Base-by-base conservation (phyloP, 2,113 vertebrate genomes). In the Tragelaphus strepsiceros region DNA sequence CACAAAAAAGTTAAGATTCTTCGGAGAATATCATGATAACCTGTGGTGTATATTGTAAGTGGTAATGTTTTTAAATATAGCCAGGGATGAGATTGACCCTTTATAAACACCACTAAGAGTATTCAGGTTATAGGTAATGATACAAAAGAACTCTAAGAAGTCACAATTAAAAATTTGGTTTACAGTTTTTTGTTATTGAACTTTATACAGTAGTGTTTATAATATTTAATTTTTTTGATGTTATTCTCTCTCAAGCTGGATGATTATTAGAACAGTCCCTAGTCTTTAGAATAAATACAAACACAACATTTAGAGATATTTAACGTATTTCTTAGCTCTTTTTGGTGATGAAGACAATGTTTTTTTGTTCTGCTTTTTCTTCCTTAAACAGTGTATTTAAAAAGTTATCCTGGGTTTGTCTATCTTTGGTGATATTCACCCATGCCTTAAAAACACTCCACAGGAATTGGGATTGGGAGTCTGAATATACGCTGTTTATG, bases 391-490 rank as follows among this genome's bases (percentile, higher is more conserved):
- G 99, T 30, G 97, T 98, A 53, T 97, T 99, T 93, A 99, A 99
- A 98, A 99, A 99, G 95, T 96, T 99, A 2, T 99, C 99, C 62
- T 99, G 99, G 99, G 35, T 99, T 98, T 99, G 99, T 98, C 99
- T 99, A 54, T 99, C 99, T 92, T 81, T 99, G 39, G 99, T 99
- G 86, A 98, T 99, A 0, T 98, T 99, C 43, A 99, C 99, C 56
- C 99, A 99, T 94, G 99, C 99, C 30, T 99, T 99, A 96, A 99
- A 99, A 99, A 99, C 99, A 0, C 99, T 99, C 88, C 99, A 99
- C 98, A 99, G 99, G 97, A 99, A 99, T 96, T 99, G 99, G 99
- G 99, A 99, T 93, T 99, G 99, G 99, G 99, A 99, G 92, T 99
- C 99, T 2, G 99, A 99, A 97, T 99, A 99, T 97, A 99, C 99